These are phyloP conservation scores for Ciconia stormi DNA, from an alignment of 2,113 vertebrate species.

Conservation along the genomic window DNA sequence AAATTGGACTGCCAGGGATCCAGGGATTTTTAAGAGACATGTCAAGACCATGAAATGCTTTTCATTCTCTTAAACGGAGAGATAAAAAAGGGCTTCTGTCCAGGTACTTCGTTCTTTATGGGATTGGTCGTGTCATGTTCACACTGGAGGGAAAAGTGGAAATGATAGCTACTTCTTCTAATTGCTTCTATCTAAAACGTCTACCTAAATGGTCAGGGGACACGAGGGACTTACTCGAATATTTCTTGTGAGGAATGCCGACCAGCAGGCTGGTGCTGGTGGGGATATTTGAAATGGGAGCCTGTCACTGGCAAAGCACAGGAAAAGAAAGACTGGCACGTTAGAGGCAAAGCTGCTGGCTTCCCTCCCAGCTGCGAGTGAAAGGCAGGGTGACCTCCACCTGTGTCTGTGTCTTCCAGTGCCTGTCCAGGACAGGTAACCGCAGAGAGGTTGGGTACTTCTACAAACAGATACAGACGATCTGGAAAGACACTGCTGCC, in stretches of 20 bases:
- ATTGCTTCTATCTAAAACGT: neutral
- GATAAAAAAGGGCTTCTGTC: neutral
- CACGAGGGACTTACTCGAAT: too few relatives aligned
- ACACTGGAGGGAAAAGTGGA: neutral
- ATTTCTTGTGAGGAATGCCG: neutral
- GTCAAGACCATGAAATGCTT: neutral
- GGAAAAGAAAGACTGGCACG: fast-evolving
- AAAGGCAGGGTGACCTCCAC: neutral
- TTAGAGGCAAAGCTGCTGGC: neutral
- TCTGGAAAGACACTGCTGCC: neutral
- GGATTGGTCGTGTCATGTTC: neutral
- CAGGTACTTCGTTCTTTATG: neutral
- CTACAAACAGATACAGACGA: too few relatives aligned
- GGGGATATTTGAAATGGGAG: neutral
- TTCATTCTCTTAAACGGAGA: neutral
- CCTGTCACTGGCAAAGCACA: neutral
- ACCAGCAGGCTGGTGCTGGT: neutral
- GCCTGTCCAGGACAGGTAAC: neutral
- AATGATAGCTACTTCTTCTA: neutral
- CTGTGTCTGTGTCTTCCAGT: neutral
- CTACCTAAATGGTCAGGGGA: neutral
- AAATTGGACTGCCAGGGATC: neutral
- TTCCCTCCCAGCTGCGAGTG: neutral
- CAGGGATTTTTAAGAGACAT: neutral
- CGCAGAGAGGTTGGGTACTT: fast-evolving